phyloP scores from a whole-genome alignment of 2,797 vertebrate genomes.

The Neostethus bicornis region DNA sequence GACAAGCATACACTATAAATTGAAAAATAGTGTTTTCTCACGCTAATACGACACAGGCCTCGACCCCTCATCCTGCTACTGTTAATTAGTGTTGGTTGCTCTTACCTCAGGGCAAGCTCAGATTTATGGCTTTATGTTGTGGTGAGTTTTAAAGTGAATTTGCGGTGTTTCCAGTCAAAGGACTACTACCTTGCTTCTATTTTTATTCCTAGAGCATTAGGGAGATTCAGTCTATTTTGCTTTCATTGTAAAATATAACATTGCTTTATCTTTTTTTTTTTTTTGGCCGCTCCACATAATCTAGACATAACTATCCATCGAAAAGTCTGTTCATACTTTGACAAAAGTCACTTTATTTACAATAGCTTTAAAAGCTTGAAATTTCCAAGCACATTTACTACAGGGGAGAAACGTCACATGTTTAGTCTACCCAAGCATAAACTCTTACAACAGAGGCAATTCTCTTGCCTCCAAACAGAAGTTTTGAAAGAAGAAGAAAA shows the following conservation, averaged over 20 bases:
- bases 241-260: neutral
- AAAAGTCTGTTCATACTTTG: conserved; percentile 14
- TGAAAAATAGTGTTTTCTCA: conserved; percentile 82
- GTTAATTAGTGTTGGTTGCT: conserved; percentile 81
- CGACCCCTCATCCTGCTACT: conserved; percentile 77
- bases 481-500: conserved; percentile 5
- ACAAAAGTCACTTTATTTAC: conserved; percentile 33
- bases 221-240: neutral
- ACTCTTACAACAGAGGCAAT: conserved; percentile 31
- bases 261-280: conserved; percentile 1
- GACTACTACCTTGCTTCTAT: conserved; percentile 36
- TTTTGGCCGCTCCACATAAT: conserved; percentile 1
- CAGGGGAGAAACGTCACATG: conserved; percentile 29
- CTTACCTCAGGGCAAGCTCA: conserved; percentile 76
- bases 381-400: conserved; percentile 43
- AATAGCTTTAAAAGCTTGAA: conserved; percentile 26
- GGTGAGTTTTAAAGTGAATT: conserved; percentile 58
- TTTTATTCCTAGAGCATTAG: conserved; percentile 12
- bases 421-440: conserved; percentile 40
- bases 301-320: neutral
- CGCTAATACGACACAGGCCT: conserved; percentile 76
- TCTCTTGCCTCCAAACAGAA: conserved; percentile 18
- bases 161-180: conserved; percentile 36
- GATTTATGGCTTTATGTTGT: conserved; percentile 81
- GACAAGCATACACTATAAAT: conserved; percentile 62